Base-by-base conservation (phyloP, 1,140 invertebrate species). In the Scaptodrosophila lebanonensis region DNA sequence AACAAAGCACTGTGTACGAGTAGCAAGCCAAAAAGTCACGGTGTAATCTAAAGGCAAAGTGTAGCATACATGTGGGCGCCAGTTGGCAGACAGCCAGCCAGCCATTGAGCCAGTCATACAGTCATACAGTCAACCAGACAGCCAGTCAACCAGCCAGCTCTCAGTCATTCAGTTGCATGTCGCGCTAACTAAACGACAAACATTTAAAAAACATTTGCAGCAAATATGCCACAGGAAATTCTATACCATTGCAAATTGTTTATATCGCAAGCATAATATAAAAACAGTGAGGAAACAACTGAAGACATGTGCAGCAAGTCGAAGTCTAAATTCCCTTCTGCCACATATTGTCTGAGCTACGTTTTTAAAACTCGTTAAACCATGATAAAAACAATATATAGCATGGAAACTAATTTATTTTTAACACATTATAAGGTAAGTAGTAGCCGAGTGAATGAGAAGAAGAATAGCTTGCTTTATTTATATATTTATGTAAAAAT, bases 201-300 rank as follows among this genome's bases (percentile, higher is more conserved):
- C 54, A 68, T 65, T 75, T 65, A 75, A 75, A 64, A 68, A 66
- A 66, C 62, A 66, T 72, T 72, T 71, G 44, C 65, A 47, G 51
- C 52, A 58, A 54, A 73, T 59, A 59, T 48, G 36, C 68, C 49
- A 62, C 61, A 69, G 56, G 68, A 72, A 66, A 72, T 72, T 72
- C 68, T 72, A 72, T 72, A 72, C 72, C 62, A 71, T 72, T 44
- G 62, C 56, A 62, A 72, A 72, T 72, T 53, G 68, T 62, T 72
- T 72, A 72, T 49, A 52, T 57, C 68, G 50, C 49, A 51, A 42
- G 25, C 29, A 51, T 35, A 33, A 15, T 15, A 18, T 22, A 51
- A 30, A 40, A 51, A n/a, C 22, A 11, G 36, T 11, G 40, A 32
- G 39, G 32, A 51, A 51, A 51, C 17, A 38, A n/a, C 16, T 51